phyloP scores from a whole-genome alignment of 2,113 vertebrate species.

The Sturnira hondurensis region DNA sequence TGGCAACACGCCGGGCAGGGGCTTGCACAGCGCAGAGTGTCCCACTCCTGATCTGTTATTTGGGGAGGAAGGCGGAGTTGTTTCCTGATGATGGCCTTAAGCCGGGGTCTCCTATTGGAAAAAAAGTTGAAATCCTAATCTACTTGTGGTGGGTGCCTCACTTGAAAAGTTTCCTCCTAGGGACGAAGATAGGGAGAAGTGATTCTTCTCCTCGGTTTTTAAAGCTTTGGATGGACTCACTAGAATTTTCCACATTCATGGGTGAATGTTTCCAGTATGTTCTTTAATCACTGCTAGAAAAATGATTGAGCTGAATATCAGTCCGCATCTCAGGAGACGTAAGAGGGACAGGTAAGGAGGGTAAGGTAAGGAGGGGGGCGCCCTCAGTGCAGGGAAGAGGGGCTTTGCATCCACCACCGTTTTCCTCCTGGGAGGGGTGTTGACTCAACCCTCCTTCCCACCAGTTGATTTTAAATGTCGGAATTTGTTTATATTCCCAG shows the following conservation, averaged over 20 bases:
- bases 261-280: background rate
- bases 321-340: background rate
- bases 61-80: background rate
- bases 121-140: constrained; percentile 48
- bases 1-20: background rate
- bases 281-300: background rate
- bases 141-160: background rate
- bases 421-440: background rate
- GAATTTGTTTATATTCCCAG: background rate
- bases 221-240: background rate
- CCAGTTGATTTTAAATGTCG: background rate
- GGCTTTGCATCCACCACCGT: background rate
- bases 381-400: background rate
- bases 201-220: background rate
- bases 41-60: constrained; percentile 14
- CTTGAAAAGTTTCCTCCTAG: background rate
- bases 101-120: background rate
- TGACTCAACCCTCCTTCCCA: background rate
- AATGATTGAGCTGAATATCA: background rate
- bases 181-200: background rate
- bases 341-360: constrained; percentile 37
- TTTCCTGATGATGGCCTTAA: background rate
- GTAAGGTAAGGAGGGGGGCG: background rate
- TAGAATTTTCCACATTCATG: background rate
- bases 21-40: background rate